Percentiles rank a stretch among this genome's conserved stretches.
Evolutionary conservation across 2,113 vertebrate genomes (phyloP).

Genomic region (Apus apus): DNA sequence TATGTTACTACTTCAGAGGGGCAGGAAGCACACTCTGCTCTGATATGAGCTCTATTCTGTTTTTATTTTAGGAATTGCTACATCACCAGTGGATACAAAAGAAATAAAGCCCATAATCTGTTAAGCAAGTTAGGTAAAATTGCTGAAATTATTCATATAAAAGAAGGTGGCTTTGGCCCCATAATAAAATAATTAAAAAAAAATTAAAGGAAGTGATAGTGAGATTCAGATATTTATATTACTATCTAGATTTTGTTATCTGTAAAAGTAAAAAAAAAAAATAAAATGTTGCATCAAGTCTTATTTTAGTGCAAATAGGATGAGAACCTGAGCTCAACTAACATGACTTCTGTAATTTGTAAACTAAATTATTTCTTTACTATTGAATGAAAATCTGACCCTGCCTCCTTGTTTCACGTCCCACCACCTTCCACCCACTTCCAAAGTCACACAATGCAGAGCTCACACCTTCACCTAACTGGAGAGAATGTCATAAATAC

Average conservation of each 20-base stretch:
- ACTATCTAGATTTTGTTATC: neutral
- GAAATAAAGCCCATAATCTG: neutral
- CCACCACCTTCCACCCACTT: neutral
- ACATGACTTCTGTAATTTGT: neutral
- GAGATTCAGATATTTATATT: neutral
- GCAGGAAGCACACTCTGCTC: conserved; percentile 31
- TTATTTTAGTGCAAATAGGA: neutral
- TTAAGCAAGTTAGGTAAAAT: neutral
- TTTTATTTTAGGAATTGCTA: conserved; percentile 20
- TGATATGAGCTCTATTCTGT: conserved; percentile 9
- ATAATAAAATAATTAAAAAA: neutral
- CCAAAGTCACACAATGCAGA: neutral
- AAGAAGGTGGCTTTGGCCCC: neutral
- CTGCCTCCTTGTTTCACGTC: neutral
- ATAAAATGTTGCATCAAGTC: neutral
- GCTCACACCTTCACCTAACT: neutral
- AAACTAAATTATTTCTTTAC: neutral
- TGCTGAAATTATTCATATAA: neutral
- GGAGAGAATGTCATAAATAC: neutral
- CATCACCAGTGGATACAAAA: neutral
- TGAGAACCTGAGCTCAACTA: neutral
- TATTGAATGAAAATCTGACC: neutral
- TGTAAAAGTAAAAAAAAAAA: neutral
- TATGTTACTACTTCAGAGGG: neutral
- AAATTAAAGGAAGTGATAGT: neutral